Evolutionary conservation across 2,888 invertebrate genomes (phyloP), one percentile per base, ranked within the genome.

Genomic region (Philereme transversata): DNA sequence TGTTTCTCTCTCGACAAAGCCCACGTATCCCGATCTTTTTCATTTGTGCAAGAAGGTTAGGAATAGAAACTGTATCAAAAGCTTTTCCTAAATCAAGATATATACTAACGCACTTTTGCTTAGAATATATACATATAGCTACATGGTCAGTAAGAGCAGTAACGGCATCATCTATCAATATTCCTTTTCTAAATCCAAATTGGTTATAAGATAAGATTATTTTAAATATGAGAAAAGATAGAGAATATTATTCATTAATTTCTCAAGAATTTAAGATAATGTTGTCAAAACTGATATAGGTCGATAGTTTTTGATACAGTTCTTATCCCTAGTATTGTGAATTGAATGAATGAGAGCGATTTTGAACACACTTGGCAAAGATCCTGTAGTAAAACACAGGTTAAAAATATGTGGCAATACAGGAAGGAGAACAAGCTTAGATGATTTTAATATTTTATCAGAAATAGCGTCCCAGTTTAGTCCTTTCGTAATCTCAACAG

Each of bases 11-110:
- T 22, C 3, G 22, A 22, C 22, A n/a, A n/a, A n/a, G n/a, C n/a
- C 46, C 46, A 7, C 5, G 47, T 4, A 47, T 34, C 4, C 47
- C 34, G 4, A 47, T 34, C 4, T 4, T 34, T 47, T 47, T 34
- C 47, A 47, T 33, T 47, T 34, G 34, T 34, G 3, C 34, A 4
- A 47, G 47, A n/a, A 47, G 34, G 34, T 34, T 9, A 5, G 36
- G 33, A 34, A 34, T 47, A 47, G 6, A 47, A 34, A 47, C 47
- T 7, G 47, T 47, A 8, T 45, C 45, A 35, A 53, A 53, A 5
- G 45, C 45, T 10, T 53, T 53, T 5, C 10, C 35, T 4, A 45
- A 36, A 7, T 53, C 53, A 7, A 53, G 36, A 36, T 45, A 53
- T 5, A 53, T 11, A 10, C 40, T 4, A 35, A 36, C 35, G 36